Percentiles rank a stretch among this genome's conserved stretches.
phyloP scores from a whole-genome alignment of 2,113 vertebrate genomes.

The Catagonus wagneri region DNA sequence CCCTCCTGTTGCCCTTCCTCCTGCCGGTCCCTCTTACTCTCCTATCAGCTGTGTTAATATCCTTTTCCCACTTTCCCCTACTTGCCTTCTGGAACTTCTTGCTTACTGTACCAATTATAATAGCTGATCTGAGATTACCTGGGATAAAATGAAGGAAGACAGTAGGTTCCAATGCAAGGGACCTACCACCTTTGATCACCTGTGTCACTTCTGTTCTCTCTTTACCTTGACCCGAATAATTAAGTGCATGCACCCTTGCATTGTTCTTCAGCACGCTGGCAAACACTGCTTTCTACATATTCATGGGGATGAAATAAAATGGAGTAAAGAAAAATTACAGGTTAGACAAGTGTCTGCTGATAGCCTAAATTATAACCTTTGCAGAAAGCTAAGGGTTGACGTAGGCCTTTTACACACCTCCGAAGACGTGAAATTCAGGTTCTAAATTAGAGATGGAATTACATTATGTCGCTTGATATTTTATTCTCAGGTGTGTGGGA shows the following conservation, averaged over 20 bases:
- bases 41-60: not conserved
- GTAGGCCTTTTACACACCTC: constrained; percentile 48
- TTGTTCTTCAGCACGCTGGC: not conserved
- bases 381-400: constrained; percentile 73
- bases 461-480: constrained; percentile 8
- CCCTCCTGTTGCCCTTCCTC: not conserved
- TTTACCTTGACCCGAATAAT: not conserved
- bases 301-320: constrained; percentile 57
- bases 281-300: constrained; percentile 6
- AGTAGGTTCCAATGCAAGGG: not conserved
- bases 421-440: constrained; percentile 78
- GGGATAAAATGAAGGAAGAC: not conserved
- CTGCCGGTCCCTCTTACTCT: not conserved
- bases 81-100: not conserved
- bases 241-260: not conserved
- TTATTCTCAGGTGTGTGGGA: constrained; percentile 42
- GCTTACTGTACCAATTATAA: not conserved
- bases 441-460: constrained; percentile 72
- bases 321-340: constrained; percentile 72
- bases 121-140: not conserved
- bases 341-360: constrained; percentile 72
- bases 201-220: not conserved
- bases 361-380: constrained; percentile 73
- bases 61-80: not conserved
- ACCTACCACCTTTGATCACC: not conserved